Percentiles rank a stretch among this genome's conserved stretches.
Evolutionary conservation across 2,113 vertebrate species (phyloP).

Genomic region (Catharus minimus): DNA sequence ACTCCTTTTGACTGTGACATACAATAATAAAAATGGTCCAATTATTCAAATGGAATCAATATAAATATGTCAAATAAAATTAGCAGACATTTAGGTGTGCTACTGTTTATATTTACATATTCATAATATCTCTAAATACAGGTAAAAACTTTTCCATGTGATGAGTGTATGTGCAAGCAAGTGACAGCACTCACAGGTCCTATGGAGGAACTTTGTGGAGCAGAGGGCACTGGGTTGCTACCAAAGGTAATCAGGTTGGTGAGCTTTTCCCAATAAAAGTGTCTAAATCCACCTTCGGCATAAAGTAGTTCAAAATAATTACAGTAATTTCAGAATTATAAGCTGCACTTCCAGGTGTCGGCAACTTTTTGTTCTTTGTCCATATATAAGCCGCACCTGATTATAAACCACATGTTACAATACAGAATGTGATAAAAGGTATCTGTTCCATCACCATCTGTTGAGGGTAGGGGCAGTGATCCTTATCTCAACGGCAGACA

Average conservation of each 20-base stretch:
- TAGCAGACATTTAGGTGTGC: not conserved
- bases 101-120: not conserved
- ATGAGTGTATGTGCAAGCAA: not conserved
- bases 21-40: not conserved
- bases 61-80: not conserved
- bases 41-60: not conserved
- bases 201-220: not conserved
- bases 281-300: not conserved
- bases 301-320: not conserved
- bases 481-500: no score
- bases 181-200: not conserved
- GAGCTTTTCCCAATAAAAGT: not conserved
- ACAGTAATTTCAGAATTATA: no score
- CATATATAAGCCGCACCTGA: no score
- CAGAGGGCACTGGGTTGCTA: not conserved
- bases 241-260: not conserved
- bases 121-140: not conserved
- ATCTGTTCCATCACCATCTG: no score
- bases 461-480: no score
- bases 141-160: not conserved
- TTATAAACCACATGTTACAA: no score
- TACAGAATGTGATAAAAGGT: no score
- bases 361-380: no score
- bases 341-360: no score
- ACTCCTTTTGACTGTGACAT: not conserved